Evolutionary conservation across 2,113 vertebrate genomes (phyloP).

Genomic region (Salvator merianae): DNA sequence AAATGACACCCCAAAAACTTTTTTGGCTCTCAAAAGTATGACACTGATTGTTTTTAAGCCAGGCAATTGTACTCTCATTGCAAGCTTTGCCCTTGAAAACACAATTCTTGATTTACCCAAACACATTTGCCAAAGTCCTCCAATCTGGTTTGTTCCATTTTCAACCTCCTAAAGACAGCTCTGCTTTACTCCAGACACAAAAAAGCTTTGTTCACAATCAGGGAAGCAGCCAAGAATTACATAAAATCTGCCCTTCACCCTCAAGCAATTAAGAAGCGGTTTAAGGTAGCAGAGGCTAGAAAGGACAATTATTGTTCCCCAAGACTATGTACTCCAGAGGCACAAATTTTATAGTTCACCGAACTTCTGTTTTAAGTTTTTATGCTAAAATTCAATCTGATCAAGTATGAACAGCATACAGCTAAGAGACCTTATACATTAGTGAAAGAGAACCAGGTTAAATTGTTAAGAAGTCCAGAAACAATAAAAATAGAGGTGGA

Average conservation of each 20-base stretch:
- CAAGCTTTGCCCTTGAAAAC: not conserved
- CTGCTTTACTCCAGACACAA: constrained; percentile 33
- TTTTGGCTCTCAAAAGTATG: not conserved
- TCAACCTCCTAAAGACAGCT: not conserved
- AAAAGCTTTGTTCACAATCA: constrained; percentile 60
- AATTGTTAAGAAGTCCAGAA: not conserved
- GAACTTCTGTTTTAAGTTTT: not conserved
- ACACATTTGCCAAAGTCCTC: constrained; percentile 2
- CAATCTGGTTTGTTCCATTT: not conserved
- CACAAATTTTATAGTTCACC: not conserved
- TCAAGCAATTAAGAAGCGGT: constrained; percentile 45
- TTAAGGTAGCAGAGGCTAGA: constrained; percentile 43
- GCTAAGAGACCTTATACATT: not conserved
- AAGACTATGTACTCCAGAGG: constrained; percentile 10
- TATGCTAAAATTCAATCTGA: not conserved
- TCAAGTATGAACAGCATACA: not conserved
- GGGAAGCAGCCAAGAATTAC: constrained; percentile 66
- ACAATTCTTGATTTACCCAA: constrained; percentile 1
- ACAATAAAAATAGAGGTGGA: not conserved
- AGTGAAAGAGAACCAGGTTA: not conserved
- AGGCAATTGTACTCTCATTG: not conserved
- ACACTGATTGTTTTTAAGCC: not conserved
- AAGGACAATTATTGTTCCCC: constrained; percentile 49
- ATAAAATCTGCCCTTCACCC: constrained; percentile 55
- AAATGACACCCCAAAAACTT: not conserved